phyloP scores from a whole-genome alignment of 2,888 invertebrate species.

The Tenthredo mesomela region DNA sequence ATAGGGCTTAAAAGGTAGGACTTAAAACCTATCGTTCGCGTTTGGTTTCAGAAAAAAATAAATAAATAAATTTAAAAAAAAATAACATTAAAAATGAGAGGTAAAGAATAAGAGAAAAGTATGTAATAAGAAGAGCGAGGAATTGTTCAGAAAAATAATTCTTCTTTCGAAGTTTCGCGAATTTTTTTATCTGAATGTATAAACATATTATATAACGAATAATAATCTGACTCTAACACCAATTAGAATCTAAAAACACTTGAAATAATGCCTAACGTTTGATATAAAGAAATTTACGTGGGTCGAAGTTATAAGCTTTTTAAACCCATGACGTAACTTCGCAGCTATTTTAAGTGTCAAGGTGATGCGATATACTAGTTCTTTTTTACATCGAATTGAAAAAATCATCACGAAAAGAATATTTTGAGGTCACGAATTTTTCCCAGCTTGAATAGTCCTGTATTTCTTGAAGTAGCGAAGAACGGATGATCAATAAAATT shows the following conservation, averaged over 20 bases:
- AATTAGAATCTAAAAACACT: background rate
- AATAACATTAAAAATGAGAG: background rate
- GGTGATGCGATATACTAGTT: too few relatives aligned
- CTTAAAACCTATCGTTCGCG: background rate
- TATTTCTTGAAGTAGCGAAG: too few relatives aligned
- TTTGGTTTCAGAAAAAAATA: background rate
- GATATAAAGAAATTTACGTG: background rate
- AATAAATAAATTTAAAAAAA: background rate
- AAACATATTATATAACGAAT: background rate
- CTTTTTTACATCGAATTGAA: too few relatives aligned
- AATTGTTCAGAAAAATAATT: background rate
- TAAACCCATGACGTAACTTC: background rate
- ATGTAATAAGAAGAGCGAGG: background rate
- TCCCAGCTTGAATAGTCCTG: too few relatives aligned
- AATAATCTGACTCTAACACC: background rate
- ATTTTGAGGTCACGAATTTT: too few relatives aligned
- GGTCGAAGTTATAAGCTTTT: background rate
- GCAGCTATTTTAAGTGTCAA: too few relatives aligned
- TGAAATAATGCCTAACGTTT: background rate
- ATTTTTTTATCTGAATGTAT: background rate
- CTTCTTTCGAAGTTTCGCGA: background rate
- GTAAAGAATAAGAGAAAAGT: background rate
- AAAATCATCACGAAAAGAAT: too few relatives aligned
- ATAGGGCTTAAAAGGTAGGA: background rate
- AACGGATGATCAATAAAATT: too few relatives aligned